Conservation (phyloP, 2,113 vertebrate species). For the Panthera uncia region DNA sequence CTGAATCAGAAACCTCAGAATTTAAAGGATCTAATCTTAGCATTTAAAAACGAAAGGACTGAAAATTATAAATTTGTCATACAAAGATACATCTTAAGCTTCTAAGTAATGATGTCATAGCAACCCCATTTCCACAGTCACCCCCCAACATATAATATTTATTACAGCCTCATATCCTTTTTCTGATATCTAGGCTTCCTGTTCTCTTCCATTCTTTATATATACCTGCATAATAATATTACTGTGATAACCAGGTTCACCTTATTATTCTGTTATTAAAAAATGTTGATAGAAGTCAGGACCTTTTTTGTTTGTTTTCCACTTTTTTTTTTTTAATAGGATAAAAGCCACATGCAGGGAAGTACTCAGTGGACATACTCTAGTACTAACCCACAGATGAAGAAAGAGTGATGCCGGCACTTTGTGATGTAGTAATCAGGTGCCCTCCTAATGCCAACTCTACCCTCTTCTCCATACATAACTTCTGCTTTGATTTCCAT, state of each 20-base stretch:
- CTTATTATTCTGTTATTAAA: neutral
- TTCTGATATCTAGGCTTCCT: neutral
- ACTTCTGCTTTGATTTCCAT: neutral
- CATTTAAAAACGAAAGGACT: neutral
- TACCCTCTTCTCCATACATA: neutral
- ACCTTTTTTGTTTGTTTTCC: neutral
- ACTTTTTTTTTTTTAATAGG: neutral
- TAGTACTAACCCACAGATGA: neutral
- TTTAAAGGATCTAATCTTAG: conserved; percentile 15
- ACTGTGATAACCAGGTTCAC: neutral
- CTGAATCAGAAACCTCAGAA: neutral
- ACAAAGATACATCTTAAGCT: neutral
- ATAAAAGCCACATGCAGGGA: neutral
- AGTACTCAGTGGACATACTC: neutral
- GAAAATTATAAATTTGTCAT: neutral
- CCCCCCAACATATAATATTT: neutral
- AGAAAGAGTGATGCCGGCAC: neutral
- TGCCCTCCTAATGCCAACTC: neutral
- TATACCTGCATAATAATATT: neutral
- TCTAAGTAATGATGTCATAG: neutral
- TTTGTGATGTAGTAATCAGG: neutral
- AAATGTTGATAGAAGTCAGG: neutral
- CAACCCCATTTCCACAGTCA: neutral
- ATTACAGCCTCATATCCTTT: neutral
- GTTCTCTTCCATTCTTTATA: neutral